These are phyloP conservation scores for Armadillidium nasatum DNA, from an alignment of 1,140 invertebrate genomes.

Conservation along the genomic window DNA sequence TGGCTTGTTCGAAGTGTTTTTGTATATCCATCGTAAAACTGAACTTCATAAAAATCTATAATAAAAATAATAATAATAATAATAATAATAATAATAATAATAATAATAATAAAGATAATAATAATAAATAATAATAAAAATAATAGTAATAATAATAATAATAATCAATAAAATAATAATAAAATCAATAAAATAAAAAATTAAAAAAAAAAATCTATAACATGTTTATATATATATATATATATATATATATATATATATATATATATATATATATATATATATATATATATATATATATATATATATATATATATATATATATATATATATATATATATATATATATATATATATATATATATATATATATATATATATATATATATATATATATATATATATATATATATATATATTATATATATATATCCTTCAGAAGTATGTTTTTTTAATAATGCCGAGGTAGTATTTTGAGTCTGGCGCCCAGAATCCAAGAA, in stretches of 20 bases:
- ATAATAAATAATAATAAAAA: too few species aligned
- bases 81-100: too few species aligned
- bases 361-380: conserved; percentile 28
- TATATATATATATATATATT: background rate
- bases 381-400: conserved; percentile 27
- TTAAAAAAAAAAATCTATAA: too few species aligned
- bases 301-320: conserved; percentile 16
- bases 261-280: too few species aligned
- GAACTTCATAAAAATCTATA: conserved; percentile 9
- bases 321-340: conserved; percentile 12
- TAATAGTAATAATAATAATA: too few species aligned
- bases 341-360: conserved; percentile 8
- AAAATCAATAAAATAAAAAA: too few species aligned
- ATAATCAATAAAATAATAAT: too few species aligned
- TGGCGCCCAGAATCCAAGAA: background rate
- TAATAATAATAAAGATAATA: too few species aligned
- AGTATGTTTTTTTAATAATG: background rate
- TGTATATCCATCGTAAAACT: background rate
- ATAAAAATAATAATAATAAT: too few species aligned
- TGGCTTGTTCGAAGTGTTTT: background rate
- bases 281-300: conserved; percentile 13
- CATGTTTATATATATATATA: too few species aligned
- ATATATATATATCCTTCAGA: background rate
- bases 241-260: too few species aligned
- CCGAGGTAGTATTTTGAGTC: conserved; percentile 3